Percentiles rank a stretch among this genome's conserved stretches.
These are phyloP conservation scores for Crocallis elinguaria DNA, from an alignment of 2,888 invertebrate genomes.

Conservation along the genomic window DNA sequence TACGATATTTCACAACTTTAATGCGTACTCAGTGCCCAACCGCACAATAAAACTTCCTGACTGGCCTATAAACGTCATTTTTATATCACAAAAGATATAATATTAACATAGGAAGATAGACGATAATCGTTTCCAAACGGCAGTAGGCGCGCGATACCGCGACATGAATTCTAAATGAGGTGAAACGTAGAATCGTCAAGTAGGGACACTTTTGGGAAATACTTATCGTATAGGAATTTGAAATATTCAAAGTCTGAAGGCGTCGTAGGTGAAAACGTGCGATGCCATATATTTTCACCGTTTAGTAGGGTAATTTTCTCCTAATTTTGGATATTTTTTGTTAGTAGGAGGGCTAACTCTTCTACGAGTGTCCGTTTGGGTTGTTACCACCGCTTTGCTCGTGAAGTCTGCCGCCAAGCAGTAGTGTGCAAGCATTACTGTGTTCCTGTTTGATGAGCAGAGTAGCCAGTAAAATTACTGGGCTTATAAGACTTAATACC, in stretches of 20 bases:
- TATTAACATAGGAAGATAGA: constrained; percentile 20
- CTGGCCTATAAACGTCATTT: constrained; percentile 18
- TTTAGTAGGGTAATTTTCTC: no score
- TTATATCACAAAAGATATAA: constrained; percentile 14
- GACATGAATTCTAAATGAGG: constrained; percentile 21
- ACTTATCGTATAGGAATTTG: neutral
- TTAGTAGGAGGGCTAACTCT: no score
- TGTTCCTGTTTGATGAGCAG: no score
- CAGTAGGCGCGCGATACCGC: constrained; percentile 7
- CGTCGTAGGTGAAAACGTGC: neutral
- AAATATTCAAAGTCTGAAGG: neutral
- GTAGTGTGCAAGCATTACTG: no score
- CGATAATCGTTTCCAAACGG: constrained; percentile 6
- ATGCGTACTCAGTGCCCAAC: neutral
- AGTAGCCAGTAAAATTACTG: no score
- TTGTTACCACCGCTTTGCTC: no score
- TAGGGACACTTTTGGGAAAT: neutral
- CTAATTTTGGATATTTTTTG: neutral
- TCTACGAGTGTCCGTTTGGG: no score
- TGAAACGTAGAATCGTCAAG: constrained; percentile 7
- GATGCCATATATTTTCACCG: neutral
- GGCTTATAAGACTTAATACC: no score
- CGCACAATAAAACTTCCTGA: neutral
- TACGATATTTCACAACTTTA: neutral
- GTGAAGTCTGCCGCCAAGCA: no score